Conservation (phyloP, 1,140 invertebrate genomes). For the Drosophila cardini region DNA sequence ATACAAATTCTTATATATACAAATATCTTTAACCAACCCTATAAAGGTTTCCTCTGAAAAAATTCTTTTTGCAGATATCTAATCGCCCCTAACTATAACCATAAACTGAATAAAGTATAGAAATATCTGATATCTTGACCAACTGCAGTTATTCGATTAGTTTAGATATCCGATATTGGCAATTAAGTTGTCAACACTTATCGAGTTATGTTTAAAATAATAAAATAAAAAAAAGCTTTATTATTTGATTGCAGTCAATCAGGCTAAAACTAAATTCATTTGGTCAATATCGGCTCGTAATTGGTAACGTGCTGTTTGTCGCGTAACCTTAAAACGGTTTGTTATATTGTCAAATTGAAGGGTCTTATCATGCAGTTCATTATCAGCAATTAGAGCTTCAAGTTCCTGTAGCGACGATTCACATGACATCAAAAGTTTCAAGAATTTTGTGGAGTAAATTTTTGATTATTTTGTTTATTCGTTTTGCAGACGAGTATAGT, state of each 20-base stretch:
- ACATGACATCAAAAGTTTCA: conserved; percentile 37
- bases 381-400: conserved; percentile 36
- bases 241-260: conserved; percentile 12
- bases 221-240: not conserved
- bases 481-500: conserved; percentile 41
- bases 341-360: not conserved
- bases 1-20: too few relatives aligned
- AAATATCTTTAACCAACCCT: too few relatives aligned
- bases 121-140: too few relatives aligned
- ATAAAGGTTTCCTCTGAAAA: too few relatives aligned
- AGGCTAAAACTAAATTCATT: not conserved
- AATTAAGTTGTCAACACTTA: not conserved
- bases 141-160: too few relatives aligned
- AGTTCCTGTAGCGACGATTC: conserved; percentile 20
- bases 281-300: conserved; percentile 8
- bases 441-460: not conserved
- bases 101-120: too few relatives aligned
- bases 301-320: conserved; percentile 7
- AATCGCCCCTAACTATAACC: too few relatives aligned
- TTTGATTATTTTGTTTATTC: conserved; percentile 1
- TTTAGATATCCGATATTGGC: not conserved
- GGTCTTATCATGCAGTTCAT: conserved; percentile 16
- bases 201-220: not conserved
- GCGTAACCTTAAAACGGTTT: not conserved
- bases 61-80: too few relatives aligned